phyloP scores from a whole-genome alignment of 2,113 vertebrate species.

The Numenius arquata region DNA sequence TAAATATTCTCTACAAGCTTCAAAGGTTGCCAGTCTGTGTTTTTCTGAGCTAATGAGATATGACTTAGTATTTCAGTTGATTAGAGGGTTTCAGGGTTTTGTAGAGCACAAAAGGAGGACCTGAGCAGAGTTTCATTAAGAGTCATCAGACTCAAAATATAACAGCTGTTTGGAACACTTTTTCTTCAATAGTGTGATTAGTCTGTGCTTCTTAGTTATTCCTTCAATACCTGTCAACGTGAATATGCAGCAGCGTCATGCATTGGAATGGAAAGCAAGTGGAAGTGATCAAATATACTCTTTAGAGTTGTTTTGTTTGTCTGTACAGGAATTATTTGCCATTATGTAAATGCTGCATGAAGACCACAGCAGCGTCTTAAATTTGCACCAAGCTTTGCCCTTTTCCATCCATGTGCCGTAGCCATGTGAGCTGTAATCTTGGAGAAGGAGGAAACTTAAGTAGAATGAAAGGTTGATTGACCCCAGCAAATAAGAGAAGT shows the following conservation, averaged over 20 bases:
- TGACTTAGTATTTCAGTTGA: background rate
- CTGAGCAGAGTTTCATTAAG: background rate
- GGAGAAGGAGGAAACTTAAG: background rate
- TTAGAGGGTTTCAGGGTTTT: background rate
- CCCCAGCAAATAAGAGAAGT: background rate
- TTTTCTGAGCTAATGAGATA: background rate
- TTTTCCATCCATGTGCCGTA: background rate
- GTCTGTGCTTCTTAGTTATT: background rate
- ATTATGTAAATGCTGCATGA: background rate
- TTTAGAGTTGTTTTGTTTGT: background rate
- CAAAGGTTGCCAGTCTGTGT: background rate
- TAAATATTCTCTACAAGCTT: background rate
- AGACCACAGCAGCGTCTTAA: background rate
- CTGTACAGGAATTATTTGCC: background rate
- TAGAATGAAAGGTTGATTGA: background rate
- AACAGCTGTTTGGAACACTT: background rate
- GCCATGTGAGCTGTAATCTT: background rate
- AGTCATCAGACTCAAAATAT: background rate
- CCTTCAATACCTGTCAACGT: background rate
- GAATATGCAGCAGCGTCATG: background rate
- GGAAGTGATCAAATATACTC: background rate
- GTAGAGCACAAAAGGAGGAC: background rate
- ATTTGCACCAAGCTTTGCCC: background rate
- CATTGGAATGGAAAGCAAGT: background rate
- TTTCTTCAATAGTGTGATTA: background rate